phyloP scores from a whole-genome alignment of 2,888 invertebrate species.

The Abrostola tripartita region DNA sequence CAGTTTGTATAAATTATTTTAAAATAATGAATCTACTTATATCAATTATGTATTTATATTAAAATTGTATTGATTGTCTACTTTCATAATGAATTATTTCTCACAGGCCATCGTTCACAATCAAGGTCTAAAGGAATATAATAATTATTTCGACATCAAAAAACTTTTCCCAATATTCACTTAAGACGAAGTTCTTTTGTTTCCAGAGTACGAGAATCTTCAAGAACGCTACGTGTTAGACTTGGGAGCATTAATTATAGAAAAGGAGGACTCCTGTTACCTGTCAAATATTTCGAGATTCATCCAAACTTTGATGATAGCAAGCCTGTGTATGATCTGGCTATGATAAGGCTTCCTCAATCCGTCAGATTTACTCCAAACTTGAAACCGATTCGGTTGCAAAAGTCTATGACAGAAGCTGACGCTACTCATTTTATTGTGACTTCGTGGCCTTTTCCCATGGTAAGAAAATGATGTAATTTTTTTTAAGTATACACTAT shows the following conservation, averaged over 20 bases:
- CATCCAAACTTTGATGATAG: conserved; percentile 77
- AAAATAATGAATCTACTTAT: too few relatives aligned
- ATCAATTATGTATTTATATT: too few relatives aligned
- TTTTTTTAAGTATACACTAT: neutral
- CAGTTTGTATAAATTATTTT: too few relatives aligned
- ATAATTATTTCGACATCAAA: too few relatives aligned
- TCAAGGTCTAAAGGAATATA: too few relatives aligned
- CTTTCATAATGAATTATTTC: too few relatives aligned
- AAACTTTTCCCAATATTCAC: neutral
- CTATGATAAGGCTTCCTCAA: conserved; percentile 68
- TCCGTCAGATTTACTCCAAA: conserved; percentile 61
- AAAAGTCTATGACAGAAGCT: conserved; percentile 52
- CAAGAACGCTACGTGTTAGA: conserved; percentile 69
- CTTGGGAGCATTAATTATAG: conserved; percentile 79
- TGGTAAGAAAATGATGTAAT: conserved; percentile 52
- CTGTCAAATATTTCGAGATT: conserved; percentile 72
- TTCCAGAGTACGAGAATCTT: conserved; percentile 70
- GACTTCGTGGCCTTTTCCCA: conserved; percentile 69
- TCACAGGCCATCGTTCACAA: too few relatives aligned
- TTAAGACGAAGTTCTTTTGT: conserved; percentile 7
- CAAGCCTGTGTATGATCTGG: conserved; percentile 74
- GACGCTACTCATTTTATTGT: conserved; percentile 75
- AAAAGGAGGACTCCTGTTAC: conserved; percentile 70
- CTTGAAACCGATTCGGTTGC: conserved; percentile 68
- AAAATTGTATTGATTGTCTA: too few relatives aligned